Base-by-base conservation (phyloP, 2,113 vertebrate species). In the Microcebus lehilahytsara region DNA sequence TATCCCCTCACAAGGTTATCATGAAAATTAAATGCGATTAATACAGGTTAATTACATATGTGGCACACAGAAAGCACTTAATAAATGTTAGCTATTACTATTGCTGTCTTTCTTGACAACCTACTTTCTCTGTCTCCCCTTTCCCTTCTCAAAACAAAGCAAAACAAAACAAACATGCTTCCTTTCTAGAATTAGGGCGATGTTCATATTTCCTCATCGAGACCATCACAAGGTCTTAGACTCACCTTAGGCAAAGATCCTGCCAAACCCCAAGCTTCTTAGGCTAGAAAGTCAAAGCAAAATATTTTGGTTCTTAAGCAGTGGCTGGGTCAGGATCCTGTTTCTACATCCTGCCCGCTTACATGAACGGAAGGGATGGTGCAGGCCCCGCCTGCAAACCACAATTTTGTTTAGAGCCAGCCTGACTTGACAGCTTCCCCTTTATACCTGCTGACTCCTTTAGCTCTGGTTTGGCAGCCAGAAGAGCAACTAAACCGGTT, bases 361-460 rank as follows among this genome's bases (percentile, higher is more conserved):
- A 92, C 32, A 16, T 23, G 93, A 97, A 66, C 96, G 87, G 96
- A 97, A 97, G 97, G 94, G 80, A 93, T 58, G 78, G 86, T 25
- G 42, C 42, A 89, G 90, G 89, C 84, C 81, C 93, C 84, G 93
- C 97, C 97, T 97, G 71, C 56, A 95, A 95, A 97, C 97, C 97
- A 84, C 97, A 98, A 3, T 92, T 97, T 80, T 97, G 85, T 97
- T 97, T 95, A 95, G 89, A 90, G 88, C 86, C 71, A 78, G 27
- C 87, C 88, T 93, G 79, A 96, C 94, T 92, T 66, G 91, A 95
- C 95, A 97, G 95, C 97, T 97, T 98, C 97, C 93, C 75, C 83
- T 32, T 97, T 97, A 60, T 93, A 95, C 95, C 96, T 97, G 93
- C 93, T 96, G 96, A 95, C 98, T 97, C 95, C 85, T 96, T 89